Evolutionary conservation across 2,113 vertebrate genomes (phyloP).

Genomic region (Elachura formosa): DNA sequence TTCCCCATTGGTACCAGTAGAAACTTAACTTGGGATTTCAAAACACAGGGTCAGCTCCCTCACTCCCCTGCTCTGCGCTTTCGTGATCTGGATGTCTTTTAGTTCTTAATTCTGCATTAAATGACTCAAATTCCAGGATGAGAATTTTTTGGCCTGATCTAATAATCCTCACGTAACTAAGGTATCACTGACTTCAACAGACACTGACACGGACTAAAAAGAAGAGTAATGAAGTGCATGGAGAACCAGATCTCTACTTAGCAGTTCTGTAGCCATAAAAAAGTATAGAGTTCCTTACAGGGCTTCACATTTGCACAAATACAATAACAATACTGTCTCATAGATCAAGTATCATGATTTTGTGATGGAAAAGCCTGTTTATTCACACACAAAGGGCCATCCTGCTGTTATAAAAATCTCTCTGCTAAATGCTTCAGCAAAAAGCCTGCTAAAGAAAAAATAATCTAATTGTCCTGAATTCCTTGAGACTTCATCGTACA

Average conservation of each 20-base stretch:
- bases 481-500: neutral
- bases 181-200: neutral
- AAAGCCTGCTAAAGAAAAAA: slow-evolving; percentile 1
- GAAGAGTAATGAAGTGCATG: neutral
- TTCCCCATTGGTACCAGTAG: neutral
- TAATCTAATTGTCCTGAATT: neutral
- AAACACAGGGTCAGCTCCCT: neutral
- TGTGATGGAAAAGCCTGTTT: slow-evolving; percentile 9
- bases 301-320: slow-evolving; percentile 12
- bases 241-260: neutral
- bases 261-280: neutral
- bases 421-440: slow-evolving; percentile 3
- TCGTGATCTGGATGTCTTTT: neutral
- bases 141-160: neutral
- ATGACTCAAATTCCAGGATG: neutral
- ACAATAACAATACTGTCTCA: neutral
- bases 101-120: neutral
- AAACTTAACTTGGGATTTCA: neutral
- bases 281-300: neutral
- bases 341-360: neutral
- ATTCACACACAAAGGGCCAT: slow-evolving; percentile 2
- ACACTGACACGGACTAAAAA: neutral
- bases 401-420: slow-evolving; percentile 19
- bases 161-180: neutral
- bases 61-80: neutral